These are phyloP conservation scores for Macrochelys suwanniensis DNA, from an alignment of 2,797 vertebrate genomes.

Conservation along the genomic window DNA sequence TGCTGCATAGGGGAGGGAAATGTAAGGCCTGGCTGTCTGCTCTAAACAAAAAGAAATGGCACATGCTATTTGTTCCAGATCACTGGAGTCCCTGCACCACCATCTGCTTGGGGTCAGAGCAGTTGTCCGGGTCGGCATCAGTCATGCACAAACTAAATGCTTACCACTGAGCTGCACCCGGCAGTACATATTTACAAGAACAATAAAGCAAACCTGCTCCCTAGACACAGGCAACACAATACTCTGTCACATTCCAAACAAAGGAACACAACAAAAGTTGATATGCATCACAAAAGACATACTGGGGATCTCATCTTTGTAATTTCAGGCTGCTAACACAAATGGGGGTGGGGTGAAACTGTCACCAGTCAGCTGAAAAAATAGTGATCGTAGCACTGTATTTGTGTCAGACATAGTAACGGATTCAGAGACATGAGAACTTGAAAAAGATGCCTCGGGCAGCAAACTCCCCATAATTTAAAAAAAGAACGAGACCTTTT, in stretches of 20 bases:
- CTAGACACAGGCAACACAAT: constrained; percentile 81
- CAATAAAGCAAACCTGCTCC: constrained; percentile 89
- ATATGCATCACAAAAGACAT: constrained; percentile 91
- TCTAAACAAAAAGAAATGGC: constrained; percentile 91
- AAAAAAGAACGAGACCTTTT: neutral
- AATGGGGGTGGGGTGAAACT: constrained; percentile 63
- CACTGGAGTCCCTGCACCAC: constrained; percentile 89
- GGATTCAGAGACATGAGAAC: neutral
- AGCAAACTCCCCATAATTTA: neutral
- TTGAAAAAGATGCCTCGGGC: constrained; percentile 12
- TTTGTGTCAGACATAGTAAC: neutral
- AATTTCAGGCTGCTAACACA: constrained; percentile 58
- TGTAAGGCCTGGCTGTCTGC: constrained; percentile 77
- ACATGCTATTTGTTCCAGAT: constrained; percentile 94
- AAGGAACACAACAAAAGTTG: constrained; percentile 84
- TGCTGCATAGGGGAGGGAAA: constrained; percentile 73
- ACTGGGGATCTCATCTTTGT: constrained; percentile 65
- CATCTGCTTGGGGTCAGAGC: constrained; percentile 93
- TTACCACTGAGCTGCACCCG: constrained; percentile 83
- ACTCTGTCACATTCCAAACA: constrained; percentile 82
- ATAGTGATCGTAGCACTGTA: neutral
- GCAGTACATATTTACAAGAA: constrained; percentile 86
- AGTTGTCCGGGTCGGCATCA: constrained; percentile 89
- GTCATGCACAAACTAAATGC: constrained; percentile 75
- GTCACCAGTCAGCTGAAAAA: constrained; percentile 59